Percentiles rank a stretch among this genome's conserved stretches.
phyloP scores from a whole-genome alignment of 2,888 invertebrate species.

The Gortyna flavago region DNA sequence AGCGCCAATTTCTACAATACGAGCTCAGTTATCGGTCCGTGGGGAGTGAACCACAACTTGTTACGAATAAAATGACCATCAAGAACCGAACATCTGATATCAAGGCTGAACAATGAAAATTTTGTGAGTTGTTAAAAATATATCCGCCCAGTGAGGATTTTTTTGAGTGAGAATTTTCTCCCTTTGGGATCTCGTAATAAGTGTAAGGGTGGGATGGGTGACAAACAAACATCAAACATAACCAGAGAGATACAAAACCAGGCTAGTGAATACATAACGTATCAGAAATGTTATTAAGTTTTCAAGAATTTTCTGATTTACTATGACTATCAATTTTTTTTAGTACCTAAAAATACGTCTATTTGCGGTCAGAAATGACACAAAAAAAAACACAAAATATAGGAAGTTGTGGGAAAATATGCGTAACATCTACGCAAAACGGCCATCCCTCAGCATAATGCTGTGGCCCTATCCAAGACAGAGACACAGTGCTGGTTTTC shows the following conservation, averaged over 20 bases:
- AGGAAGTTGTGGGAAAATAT: background rate
- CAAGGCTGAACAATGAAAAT: constrained; percentile 54
- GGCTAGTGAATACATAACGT: no score
- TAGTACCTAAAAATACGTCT: background rate
- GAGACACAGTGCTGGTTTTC: background rate
- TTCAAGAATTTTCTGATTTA: no score
- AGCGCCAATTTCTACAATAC: constrained; percentile 56
- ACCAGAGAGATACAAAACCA: no score
- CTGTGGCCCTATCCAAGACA: background rate
- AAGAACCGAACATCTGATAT: constrained; percentile 42
- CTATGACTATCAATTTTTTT: background rate
- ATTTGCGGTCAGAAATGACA: background rate
- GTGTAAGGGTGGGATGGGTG: background rate
- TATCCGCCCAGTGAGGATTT: constrained; percentile 21
- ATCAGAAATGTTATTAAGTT: no score
- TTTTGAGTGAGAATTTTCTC: no score
- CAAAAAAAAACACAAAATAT: background rate
- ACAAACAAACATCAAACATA: no score
- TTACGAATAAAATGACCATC: constrained; percentile 55
- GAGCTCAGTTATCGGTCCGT: constrained; percentile 50
- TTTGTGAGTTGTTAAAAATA: constrained; percentile 50
- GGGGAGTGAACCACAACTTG: constrained; percentile 55
- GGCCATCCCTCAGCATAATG: background rate
- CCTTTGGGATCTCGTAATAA: background rate
- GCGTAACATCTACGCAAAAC: background rate